Evolutionary conservation across 1,140 invertebrate genomes (phyloP).

Genomic region (Magallana gigas): DNA sequence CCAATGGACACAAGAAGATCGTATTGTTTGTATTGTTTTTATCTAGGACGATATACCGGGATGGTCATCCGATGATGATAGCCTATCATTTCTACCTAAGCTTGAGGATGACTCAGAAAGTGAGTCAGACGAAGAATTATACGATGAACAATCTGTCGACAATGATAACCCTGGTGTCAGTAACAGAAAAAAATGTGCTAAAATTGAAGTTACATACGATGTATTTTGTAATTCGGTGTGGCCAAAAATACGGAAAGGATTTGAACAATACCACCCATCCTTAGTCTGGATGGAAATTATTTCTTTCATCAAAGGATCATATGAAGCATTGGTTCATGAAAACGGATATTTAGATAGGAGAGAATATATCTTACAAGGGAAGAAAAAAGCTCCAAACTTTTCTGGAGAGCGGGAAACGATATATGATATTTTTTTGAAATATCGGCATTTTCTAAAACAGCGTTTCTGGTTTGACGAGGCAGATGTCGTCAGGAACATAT

Average conservation of each 20-base stretch:
- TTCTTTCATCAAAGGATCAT: slow-evolving; percentile 75
- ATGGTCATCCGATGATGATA: slow-evolving; percentile 27
- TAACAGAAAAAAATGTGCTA: slow-evolving; percentile 30
- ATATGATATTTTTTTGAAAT: slow-evolving; percentile 62
- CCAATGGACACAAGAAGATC: too few relatives aligned
- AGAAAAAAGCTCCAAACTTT: slow-evolving; percentile 70
- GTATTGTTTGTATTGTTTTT: too few relatives aligned
- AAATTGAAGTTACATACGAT: slow-evolving; percentile 57
- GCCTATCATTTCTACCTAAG: neutral
- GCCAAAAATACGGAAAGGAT: slow-evolving; percentile 43
- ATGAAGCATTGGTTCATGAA: slow-evolving; percentile 60
- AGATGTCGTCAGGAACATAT: slow-evolving; percentile 62
- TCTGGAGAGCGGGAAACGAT: slow-evolving; percentile 60
- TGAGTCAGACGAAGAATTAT: neutral
- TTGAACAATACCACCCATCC: slow-evolving; percentile 61
- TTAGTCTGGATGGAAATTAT: slow-evolving; percentile 73
- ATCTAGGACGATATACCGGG: neutral
- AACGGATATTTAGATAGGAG: slow-evolving; percentile 62
- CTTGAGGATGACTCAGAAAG: slow-evolving; percentile 5
- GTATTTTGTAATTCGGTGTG: slow-evolving; percentile 54
- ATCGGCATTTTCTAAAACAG: slow-evolving; percentile 57
- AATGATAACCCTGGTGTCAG: neutral
- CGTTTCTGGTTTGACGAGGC: slow-evolving; percentile 67
- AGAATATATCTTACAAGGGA: slow-evolving; percentile 65
- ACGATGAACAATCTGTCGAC: neutral